Percentiles rank a stretch among this genome's conserved stretches.
phyloP scores from a whole-genome alignment of 2,113 vertebrate species.

The Daboia siamensis region DNA sequence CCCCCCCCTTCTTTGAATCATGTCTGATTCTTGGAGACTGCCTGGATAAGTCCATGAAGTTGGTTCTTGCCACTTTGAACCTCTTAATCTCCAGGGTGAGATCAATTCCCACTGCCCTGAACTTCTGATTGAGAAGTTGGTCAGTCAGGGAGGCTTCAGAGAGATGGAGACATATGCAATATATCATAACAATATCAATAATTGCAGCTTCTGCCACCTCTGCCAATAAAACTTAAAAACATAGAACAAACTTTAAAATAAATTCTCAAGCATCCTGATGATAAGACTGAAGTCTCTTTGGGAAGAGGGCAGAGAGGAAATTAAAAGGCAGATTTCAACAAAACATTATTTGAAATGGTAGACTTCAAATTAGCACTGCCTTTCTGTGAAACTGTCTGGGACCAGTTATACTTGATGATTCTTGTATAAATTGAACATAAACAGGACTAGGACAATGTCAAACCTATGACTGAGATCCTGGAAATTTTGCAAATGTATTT shows the following conservation, averaged over 20 bases:
- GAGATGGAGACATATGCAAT: neutral
- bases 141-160: neutral
- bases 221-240: neutral
- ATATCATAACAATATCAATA: neutral
- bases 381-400: neutral
- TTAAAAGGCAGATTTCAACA: neutral
- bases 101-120: neutral
- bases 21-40: neutral
- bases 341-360: neutral
- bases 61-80: neutral
- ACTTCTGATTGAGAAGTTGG: neutral
- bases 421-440: conserved; percentile 13
- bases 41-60: neutral
- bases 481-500: neutral
- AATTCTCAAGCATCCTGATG: neutral
- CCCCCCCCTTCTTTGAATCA: neutral
- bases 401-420: neutral
- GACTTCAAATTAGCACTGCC: neutral
- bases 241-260: neutral
- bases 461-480: fast-evolving
- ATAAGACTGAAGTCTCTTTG: neutral
- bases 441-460: neutral
- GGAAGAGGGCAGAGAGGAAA: neutral
- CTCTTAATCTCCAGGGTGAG: neutral
- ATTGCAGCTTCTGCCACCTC: neutral